phyloP scores from a whole-genome alignment of 1,140 invertebrate species.

The Drosophila azteca region DNA sequence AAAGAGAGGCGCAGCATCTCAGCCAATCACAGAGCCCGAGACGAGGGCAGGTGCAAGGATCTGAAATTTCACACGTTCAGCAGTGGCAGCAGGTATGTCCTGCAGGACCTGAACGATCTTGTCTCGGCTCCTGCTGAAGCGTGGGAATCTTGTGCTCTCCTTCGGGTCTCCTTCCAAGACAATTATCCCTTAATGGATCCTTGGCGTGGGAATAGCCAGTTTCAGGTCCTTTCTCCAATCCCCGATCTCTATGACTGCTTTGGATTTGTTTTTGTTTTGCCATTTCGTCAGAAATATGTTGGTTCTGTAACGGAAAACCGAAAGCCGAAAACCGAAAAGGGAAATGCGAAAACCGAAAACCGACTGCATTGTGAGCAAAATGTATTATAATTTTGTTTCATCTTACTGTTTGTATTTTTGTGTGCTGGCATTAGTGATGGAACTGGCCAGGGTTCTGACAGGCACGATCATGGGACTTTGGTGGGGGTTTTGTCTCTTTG shows the following conservation, averaged over 20 bases:
- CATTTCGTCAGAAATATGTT: slow-evolving; percentile 39
- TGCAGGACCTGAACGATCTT: slow-evolving; percentile 47
- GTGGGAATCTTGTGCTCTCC: slow-evolving; percentile 65
- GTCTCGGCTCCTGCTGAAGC: slow-evolving; percentile 48
- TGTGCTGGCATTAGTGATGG: background rate
- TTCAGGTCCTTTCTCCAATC: slow-evolving; percentile 31
- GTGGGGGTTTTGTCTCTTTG: slow-evolving; percentile 2
- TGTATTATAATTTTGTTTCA: slow-evolving; percentile 39
- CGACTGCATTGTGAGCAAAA: slow-evolving; percentile 31
- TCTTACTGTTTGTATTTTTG: slow-evolving; percentile 20
- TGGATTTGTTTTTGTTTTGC: slow-evolving; percentile 36
- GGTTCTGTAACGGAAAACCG: slow-evolving; percentile 49
- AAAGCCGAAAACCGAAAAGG: slow-evolving; percentile 5
- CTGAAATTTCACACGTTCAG: slow-evolving; percentile 75
- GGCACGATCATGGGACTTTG: slow-evolving; percentile 13
- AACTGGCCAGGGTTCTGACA: slow-evolving; percentile 25
- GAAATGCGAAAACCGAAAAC: slow-evolving; percentile 24
- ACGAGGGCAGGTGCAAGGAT: slow-evolving; percentile 63
- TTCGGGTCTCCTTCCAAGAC: slow-evolving; percentile 31
- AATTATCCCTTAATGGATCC: slow-evolving; percentile 56
- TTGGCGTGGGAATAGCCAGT: slow-evolving; percentile 62
- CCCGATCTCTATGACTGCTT: slow-evolving; percentile 24
- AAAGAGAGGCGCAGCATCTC: slow-evolving; percentile 60
- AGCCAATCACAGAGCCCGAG: slow-evolving; percentile 59
- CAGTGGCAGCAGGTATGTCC: slow-evolving; percentile 57